Base-by-base conservation (phyloP, 2,797 vertebrate genomes). In the Echeneis naucrates region DNA sequence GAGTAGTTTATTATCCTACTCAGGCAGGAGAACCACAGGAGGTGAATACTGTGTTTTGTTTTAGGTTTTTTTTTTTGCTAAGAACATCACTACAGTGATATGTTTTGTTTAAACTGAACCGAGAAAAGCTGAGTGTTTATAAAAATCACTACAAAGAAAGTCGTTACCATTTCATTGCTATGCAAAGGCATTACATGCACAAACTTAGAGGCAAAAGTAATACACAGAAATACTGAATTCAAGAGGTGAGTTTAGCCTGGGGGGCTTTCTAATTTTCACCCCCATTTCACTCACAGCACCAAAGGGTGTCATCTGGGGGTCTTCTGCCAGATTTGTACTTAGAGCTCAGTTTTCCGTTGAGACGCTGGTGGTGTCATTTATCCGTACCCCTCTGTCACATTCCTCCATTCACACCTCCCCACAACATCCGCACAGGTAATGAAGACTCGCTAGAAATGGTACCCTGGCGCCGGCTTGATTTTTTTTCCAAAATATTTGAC, bases 1-100 rank as follows among this genome's bases (percentile, higher is more conserved):
- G 96, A 81, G 96, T 99, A 21, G 95, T 98, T 59, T 99, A 97
- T 87, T 95, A 96, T 82, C 92, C 96, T 13, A 89, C 90, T 55
- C 90, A 89, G 63, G 96, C 94, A 72, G 96, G 94, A 50, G 87
- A 94, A 64, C 96, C 95, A 1, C 95, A 97, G 16, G 97, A 99
- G 96, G 98, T 98, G 92, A 93, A 27, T 33, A 38, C 4, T 32
- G 5, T 55, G 1, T 37, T 23, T n/a, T n/a, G n/a, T n/a, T n/a
- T n/a, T n/a, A n/a, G n/a, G n/a, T 30, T 72, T 26, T 35, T 72
- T 37, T 10, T 9, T 30, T 44, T 23, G 27, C 13, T 13, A 7
- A 57, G 35, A 73, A 54, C 38, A 21, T 14, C 33, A 24, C 23
- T 32, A 4, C 0, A 38, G 19, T 53, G 16, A 50, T 7, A 51